A percentile compares a stretch with the other conserved stretches of the same genome.
Conservation (phyloP, 2,113 vertebrate genomes). For the Syngnathus scovelli region DNA sequence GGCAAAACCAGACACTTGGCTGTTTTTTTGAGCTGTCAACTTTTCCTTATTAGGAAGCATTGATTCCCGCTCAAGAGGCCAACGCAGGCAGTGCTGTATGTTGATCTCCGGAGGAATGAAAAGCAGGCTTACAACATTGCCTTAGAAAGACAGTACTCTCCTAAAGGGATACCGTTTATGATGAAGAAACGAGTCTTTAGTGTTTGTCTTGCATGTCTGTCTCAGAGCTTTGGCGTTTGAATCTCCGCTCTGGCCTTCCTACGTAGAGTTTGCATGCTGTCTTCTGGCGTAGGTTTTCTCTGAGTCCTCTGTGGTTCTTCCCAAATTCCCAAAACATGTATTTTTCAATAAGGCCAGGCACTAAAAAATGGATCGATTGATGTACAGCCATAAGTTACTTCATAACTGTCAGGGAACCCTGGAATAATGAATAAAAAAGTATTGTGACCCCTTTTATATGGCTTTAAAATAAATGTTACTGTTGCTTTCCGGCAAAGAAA, state of each 20-base stretch:
- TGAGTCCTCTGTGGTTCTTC: background rate
- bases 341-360: background rate
- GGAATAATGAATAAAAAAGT: background rate
- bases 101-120: constrained; percentile 29
- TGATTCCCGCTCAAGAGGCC: constrained; percentile 34
- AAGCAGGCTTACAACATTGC: constrained; percentile 39
- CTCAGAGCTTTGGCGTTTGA: background rate
- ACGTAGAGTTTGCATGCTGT: background rate
- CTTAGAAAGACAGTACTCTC: background rate
- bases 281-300: background rate
- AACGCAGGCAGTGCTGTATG: constrained; percentile 15
- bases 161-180: no score
- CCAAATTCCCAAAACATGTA: background rate
- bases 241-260: background rate
- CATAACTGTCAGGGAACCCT: background rate
- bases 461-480: background rate
- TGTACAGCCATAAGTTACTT: background rate
- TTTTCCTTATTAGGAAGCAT: constrained; percentile 72
- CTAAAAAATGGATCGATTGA: no score
- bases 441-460: background rate
- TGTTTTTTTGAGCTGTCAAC: constrained; percentile 39
- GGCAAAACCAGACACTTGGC: constrained; percentile 33
- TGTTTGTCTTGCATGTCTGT: background rate
- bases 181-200: no score
- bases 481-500: constrained; percentile 1